These are phyloP conservation scores for Poeciliopsis retropinna DNA, from an alignment of 2,113 vertebrate genomes.

Conservation along the genomic window DNA sequence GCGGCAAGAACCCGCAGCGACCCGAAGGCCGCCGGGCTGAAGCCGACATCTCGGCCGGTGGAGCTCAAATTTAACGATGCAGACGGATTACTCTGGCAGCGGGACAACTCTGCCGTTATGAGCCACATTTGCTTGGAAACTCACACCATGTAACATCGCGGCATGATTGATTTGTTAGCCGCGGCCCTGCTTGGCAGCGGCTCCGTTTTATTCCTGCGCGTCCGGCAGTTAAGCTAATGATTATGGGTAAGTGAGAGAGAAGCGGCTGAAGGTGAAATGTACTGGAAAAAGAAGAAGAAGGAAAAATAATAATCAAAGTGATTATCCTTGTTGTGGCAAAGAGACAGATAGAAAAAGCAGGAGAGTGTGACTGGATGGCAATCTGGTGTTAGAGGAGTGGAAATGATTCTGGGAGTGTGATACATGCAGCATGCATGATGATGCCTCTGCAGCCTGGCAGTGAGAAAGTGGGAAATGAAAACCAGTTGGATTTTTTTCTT, in stretches of 20 bases:
- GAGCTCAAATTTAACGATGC: conserved; percentile 57
- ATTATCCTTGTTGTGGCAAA: conserved; percentile 37
- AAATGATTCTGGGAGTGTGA: background rate
- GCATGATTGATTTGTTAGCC: conserved; percentile 26
- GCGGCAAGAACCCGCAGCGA: conserved; percentile 31
- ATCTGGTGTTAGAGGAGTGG: conserved; percentile 7
- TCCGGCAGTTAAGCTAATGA: conserved; percentile 56
- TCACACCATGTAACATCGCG: conserved; percentile 20
- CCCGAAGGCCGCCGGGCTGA: conserved; percentile 18
- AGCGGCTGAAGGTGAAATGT: conserved; percentile 55
- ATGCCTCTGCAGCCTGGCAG: background rate
- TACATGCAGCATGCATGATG: background rate
- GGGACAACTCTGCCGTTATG: conserved; percentile 41
- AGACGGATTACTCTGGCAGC: conserved; percentile 58
- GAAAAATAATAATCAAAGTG: conserved; percentile 5
- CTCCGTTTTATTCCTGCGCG: conserved; percentile 14
- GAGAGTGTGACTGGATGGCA: conserved; percentile 19
- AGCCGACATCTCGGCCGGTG: conserved; percentile 41
- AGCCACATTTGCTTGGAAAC: conserved; percentile 53
- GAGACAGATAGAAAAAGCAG: conserved; percentile 15
- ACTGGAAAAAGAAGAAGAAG: conserved; percentile 27
- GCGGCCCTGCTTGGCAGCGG: conserved; percentile 15
- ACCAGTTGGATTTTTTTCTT: too few relatives aligned
- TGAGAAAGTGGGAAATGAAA: background rate
- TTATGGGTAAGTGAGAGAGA: conserved; percentile 26